Evolutionary conservation across 1,140 invertebrate species (phyloP), one percentile per base, ranked within the genome.

Genomic region (Varroa destructor): DNA sequence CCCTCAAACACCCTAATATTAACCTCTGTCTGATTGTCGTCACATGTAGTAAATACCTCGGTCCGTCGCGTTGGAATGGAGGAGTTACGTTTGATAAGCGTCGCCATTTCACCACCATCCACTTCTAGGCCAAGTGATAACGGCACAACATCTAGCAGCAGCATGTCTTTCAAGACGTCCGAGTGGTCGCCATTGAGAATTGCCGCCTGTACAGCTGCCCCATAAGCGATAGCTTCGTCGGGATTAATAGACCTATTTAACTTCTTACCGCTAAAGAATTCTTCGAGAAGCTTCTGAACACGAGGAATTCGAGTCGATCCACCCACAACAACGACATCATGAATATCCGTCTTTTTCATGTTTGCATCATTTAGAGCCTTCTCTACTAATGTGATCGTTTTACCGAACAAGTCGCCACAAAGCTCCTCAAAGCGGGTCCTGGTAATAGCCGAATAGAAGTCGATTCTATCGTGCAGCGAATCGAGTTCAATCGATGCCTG

Each of bases 231-330:
- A 46, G 87, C 87, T 84, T 97, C 93, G 82, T 97, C 93, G 56
- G 93, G 93, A 78, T 94, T 94, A 82, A 88, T 89, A n/a, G 88
- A 90, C 78, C 95, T 96, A 85, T 96, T 97, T 72, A 97, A 83
- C 81, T 97, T 91, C 81, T 97, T 97, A 72, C 93, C 95, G 75
- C 94, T 94, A 79, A 86, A 86, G 78, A 85, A 86, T 72, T 87
- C 85, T 73, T 84, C 82, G 5, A 87, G 78, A 1, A 87, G 77
- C 73, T 93, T 93, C 81, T 97, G 94, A 72, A 98, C 90, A 81
- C 97, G 97, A 58, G 95, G 95, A 76, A 98, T 98, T 82, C 95
- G 88, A 54, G 95, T 97, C 14, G 94, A 97, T 55, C 95, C 95
- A 75, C 95, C 95, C 70, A 98, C 94, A 43, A 98, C 81, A 51